These are phyloP conservation scores for Drosophila cognata DNA, from an alignment of 2,888 invertebrate genomes.

Conservation along the genomic window DNA sequence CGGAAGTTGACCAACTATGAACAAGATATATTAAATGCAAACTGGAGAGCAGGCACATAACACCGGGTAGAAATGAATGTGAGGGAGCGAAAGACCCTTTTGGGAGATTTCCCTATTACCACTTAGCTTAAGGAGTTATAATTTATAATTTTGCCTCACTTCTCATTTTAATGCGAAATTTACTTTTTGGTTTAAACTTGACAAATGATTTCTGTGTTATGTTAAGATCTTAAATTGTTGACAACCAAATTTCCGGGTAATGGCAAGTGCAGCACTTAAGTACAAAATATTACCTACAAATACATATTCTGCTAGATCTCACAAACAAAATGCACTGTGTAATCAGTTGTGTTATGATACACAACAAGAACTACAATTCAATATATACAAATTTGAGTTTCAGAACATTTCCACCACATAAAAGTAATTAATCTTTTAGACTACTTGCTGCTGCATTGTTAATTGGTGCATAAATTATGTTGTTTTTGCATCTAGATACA, in stretches of 20 bases:
- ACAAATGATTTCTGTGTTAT: not conserved
- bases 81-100: not conserved
- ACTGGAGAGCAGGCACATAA: not conserved
- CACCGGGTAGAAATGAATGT: not conserved
- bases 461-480: conserved; percentile 53
- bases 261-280: not conserved
- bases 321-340: not conserved
- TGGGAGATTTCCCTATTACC: not conserved
- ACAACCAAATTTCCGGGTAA: not conserved
- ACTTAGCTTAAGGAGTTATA: not conserved
- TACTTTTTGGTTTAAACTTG: not conserved
- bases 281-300: not conserved
- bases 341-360: not conserved
- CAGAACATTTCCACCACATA: conserved; percentile 1
- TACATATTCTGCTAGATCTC: not conserved
- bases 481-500: conserved; percentile 34
- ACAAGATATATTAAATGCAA: not conserved
- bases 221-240: not conserved
- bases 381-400: not conserved
- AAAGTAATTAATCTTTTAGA: not conserved
- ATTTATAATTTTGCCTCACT: not conserved
- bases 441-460: conserved; percentile 27
- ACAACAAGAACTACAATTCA: not conserved
- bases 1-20: not conserved
- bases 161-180: not conserved